phyloP scores from a whole-genome alignment of 2,888 invertebrate genomes.

The Leucoptera coffeella region DNA sequence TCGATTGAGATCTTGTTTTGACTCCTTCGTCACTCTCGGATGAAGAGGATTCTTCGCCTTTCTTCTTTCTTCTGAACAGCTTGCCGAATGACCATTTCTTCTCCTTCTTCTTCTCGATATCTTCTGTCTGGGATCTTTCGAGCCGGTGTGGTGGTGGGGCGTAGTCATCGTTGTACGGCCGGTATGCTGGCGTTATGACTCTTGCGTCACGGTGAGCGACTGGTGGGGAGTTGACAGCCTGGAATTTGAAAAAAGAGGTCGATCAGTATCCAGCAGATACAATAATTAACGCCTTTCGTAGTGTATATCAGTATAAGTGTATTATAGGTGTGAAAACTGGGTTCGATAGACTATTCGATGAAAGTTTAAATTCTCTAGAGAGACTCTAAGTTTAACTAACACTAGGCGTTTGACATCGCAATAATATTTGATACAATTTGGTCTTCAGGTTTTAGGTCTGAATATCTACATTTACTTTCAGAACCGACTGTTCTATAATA shows the following conservation, averaged over 20 bases:
- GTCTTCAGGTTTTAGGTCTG: too few relatives aligned
- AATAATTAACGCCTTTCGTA: too few relatives aligned
- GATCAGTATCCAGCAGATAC: too few relatives aligned
- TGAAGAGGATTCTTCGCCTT: conserved; percentile 55
- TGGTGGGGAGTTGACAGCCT: conserved; percentile 48
- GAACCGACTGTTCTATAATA: too few relatives aligned
- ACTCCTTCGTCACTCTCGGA: conserved; percentile 45
- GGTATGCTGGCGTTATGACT: conserved; percentile 19
- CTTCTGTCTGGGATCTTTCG: conserved; percentile 25
- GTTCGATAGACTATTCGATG: too few relatives aligned
- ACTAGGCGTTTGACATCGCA: too few relatives aligned
- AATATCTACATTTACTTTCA: too few relatives aligned
- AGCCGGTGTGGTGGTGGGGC: conserved; percentile 24
- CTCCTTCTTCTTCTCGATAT: conserved; percentile 49
- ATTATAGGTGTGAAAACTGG: too few relatives aligned
- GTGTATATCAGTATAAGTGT: too few relatives aligned
- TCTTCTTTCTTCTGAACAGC: conserved; percentile 70
- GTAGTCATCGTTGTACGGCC: conserved; percentile 36
- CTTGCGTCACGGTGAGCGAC: conserved; percentile 36
- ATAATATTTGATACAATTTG: too few relatives aligned
- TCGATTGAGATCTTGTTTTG: conserved; percentile 30
- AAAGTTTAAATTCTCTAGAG: too few relatives aligned
- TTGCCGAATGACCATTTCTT: conserved; percentile 80
- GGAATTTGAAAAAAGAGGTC: conserved; percentile 24
- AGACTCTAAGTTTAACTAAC: too few relatives aligned